Percentiles rank a stretch among this genome's conserved stretches.
These are phyloP conservation scores for Stenoptilia bipunctidactyla DNA, from an alignment of 2,888 invertebrate genomes.

Conservation along the genomic window DNA sequence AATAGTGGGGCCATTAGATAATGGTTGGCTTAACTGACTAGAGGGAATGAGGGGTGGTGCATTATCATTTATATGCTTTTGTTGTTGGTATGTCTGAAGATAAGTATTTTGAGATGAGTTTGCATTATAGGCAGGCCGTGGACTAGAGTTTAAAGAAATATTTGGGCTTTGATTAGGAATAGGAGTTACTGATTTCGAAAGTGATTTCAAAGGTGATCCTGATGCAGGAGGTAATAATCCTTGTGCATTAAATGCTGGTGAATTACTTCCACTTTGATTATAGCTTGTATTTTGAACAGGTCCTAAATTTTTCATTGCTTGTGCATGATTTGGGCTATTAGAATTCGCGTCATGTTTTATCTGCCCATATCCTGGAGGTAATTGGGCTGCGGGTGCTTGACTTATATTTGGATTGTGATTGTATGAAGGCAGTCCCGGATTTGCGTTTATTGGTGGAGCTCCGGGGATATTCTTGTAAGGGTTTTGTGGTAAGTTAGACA, in stretches of 20 bases:
- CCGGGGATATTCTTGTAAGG: conserved; percentile 43
- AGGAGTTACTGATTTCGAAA: conserved; percentile 18
- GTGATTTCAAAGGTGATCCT: conserved; percentile 17
- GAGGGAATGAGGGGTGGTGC: conserved; percentile 52
- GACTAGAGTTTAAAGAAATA: conserved; percentile 31
- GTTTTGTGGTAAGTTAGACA: conserved; percentile 60
- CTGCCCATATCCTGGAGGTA: conserved; percentile 37
- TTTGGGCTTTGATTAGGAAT: conserved; percentile 23
- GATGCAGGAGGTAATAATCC: conserved; percentile 29
- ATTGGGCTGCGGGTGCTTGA: conserved; percentile 39
- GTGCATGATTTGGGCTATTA: conserved; percentile 37
- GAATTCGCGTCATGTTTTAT: conserved; percentile 52
- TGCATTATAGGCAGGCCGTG: conserved; percentile 25
- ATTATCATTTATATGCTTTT: conserved; percentile 54
- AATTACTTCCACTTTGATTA: conserved; percentile 49
- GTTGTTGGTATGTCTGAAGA: conserved; percentile 30
- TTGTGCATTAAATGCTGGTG: conserved; percentile 56
- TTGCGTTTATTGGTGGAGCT: conserved; percentile 33
- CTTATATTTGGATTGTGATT: conserved; percentile 35
- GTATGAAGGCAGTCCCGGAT: conserved; percentile 27
- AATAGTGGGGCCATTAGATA: conserved; percentile 44
- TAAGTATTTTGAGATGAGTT: conserved; percentile 34
- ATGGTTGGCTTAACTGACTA: conserved; percentile 50
- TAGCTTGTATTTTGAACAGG: conserved; percentile 27
- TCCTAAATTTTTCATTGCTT: conserved; percentile 6